A percentile compares a stretch with the other conserved stretches of the same genome.
Conservation (phyloP, 1,140 invertebrate species). For the Psix sp. region DNA sequence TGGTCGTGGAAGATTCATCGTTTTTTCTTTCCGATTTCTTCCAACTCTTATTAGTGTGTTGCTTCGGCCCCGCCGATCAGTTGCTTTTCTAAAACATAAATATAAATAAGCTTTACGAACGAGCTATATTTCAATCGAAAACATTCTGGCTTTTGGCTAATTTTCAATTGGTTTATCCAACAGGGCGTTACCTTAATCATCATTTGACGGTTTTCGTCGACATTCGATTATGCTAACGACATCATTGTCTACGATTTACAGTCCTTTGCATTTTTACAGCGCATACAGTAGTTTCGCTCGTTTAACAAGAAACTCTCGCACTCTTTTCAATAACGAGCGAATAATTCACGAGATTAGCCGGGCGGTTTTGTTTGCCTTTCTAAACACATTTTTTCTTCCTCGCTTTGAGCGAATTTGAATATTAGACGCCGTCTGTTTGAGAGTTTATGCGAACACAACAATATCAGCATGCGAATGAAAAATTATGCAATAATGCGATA, state of each 20-base stretch:
- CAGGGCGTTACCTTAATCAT: conserved; percentile 35
- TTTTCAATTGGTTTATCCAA: conserved; percentile 25
- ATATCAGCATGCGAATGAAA: no score
- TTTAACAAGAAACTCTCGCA: conserved; percentile 4
- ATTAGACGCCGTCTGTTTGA: no score
- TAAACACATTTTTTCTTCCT: no score
- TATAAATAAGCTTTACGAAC: conserved; percentile 21
- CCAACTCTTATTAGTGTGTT: conserved; percentile 17
- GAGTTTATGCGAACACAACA: no score
- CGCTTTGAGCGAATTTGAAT: no score
- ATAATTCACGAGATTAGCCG: no score
- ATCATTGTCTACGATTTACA: conserved; percentile 45
- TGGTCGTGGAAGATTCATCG: conserved; percentile 19
- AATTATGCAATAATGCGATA: no score
- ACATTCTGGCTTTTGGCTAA: conserved; percentile 17
- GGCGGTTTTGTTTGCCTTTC: no score
- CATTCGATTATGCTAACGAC: conserved; percentile 53
- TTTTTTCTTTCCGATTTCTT: background rate
- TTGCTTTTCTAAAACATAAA: conserved; percentile 23
- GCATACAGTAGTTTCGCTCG: conserved; percentile 11
- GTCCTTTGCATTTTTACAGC: conserved; percentile 33
- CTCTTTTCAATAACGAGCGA: conserved; percentile 20
- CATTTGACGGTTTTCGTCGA: conserved; percentile 16
- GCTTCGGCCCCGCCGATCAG: conserved; percentile 12
- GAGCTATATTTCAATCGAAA: conserved; percentile 24